These are phyloP conservation scores for Tenthredo distinguenda DNA, from an alignment of 2,888 invertebrate genomes.

Conservation along the genomic window DNA sequence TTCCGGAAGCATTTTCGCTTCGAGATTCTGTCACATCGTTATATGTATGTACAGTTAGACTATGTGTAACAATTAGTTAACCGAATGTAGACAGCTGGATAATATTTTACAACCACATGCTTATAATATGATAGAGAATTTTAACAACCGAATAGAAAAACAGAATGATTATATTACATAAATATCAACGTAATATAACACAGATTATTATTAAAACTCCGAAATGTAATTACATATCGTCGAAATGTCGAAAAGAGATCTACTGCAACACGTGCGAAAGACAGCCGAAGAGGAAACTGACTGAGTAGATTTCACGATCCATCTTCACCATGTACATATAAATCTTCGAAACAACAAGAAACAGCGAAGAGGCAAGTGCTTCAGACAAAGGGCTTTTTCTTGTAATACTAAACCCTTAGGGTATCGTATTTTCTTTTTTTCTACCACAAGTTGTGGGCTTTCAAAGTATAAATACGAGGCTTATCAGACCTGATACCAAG, in stretches of 20 bases:
- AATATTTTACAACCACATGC: conserved; percentile 15
- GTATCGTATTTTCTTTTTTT: background rate
- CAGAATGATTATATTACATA: conserved; percentile 7
- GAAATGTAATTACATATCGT: background rate
- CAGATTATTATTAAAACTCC: conserved; percentile 1
- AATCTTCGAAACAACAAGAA: conserved; percentile 9
- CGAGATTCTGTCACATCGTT: background rate
- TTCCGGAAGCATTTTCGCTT: background rate
- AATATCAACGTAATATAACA: conserved; percentile 7
- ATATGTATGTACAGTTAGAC: background rate
- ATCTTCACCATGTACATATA: background rate
- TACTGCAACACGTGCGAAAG: background rate
- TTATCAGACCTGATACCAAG: background rate
- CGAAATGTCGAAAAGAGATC: background rate
- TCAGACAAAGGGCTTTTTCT: conserved; percentile 34
- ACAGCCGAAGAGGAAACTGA: background rate
- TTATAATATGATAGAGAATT: background rate
- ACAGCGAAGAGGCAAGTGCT: conserved; percentile 10
- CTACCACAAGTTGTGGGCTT: background rate
- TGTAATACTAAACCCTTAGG: conserved; percentile 18
- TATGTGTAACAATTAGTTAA: conserved; percentile 16
- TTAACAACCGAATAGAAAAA: background rate
- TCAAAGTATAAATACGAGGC: background rate
- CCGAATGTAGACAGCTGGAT: conserved; percentile 23
- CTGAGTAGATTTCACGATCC: background rate